Percentiles rank a stretch among this genome's conserved stretches.
Conservation (phyloP, 2,113 vertebrate genomes). For the Catharus bicknelli region DNA sequence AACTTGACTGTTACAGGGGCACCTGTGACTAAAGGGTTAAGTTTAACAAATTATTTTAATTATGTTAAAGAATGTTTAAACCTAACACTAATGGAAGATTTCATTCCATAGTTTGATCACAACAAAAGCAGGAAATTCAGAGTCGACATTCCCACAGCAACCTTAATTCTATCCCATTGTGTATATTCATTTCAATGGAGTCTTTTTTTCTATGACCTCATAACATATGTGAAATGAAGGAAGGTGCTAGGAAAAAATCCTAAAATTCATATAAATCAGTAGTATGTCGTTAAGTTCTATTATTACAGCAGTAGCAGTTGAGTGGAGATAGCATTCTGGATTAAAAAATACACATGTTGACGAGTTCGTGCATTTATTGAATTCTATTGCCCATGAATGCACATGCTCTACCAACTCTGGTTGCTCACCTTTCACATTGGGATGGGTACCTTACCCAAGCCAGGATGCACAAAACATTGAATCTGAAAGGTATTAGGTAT, state of each 20-base stretch:
- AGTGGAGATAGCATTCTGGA: not conserved
- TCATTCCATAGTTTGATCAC: not conserved
- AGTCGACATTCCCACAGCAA: conserved; percentile 27
- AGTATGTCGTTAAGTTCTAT: not conserved
- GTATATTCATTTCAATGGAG: conserved; percentile 40
- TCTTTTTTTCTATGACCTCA: conserved; percentile 28
- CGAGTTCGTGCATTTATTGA: not conserved
- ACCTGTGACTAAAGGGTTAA: not conserved
- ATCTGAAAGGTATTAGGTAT: not conserved
- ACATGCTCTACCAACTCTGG: not conserved
- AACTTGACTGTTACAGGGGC: not conserved
- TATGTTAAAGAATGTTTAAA: not conserved
- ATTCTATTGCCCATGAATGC: not conserved
- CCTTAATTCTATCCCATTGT: not conserved
- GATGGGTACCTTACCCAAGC: not conserved
- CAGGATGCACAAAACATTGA: not conserved
- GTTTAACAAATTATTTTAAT: conserved; percentile 26
- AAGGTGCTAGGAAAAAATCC: conserved; percentile 25
- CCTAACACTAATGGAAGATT: conserved; percentile 1
- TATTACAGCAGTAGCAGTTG: not conserved
- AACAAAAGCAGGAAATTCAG: conserved; percentile 39
- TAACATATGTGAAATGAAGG: conserved; percentile 32
- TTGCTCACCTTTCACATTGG: not conserved
- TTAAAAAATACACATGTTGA: not conserved
- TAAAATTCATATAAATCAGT: not conserved